Percentiles rank a stretch among this genome's conserved stretches.
phyloP scores from a whole-genome alignment of 2,113 vertebrate species.

The Camelus dromedarius region DNA sequence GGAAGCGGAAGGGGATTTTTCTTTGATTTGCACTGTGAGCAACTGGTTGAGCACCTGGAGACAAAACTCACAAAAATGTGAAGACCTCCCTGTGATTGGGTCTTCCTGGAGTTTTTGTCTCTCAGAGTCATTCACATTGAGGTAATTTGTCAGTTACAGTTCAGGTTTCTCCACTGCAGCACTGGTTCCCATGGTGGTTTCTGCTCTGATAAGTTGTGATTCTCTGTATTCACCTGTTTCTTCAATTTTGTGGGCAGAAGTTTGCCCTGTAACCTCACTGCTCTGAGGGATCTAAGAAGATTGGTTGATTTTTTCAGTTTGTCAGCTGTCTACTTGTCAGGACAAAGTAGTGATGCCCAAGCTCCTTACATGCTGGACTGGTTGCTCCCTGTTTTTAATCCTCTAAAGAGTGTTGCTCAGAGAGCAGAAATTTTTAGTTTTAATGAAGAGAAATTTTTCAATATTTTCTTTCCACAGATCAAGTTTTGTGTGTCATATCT shows the following conservation, averaged over 20 bases:
- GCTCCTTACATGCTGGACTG: neutral
- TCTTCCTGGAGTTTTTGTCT: neutral
- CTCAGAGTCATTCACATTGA: neutral
- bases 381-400: neutral
- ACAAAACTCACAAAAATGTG: neutral
- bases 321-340: neutral
- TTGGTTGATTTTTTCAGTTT: neutral
- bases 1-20: neutral
- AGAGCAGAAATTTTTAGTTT: conserved; percentile 34
- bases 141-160: no score
- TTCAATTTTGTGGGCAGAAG: neutral
- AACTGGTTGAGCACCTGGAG: neutral
- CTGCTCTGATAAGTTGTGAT: neutral
- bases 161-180: neutral
- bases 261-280: neutral
- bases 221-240: neutral
- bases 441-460: conserved; percentile 4
- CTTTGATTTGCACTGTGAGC: neutral
- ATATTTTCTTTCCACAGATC: neutral
- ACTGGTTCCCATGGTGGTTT: neutral
- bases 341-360: neutral
- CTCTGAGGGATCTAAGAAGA: neutral
- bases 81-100: no score
- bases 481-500: neutral
- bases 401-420: conserved; percentile 6